phyloP scores from a whole-genome alignment of 2,113 vertebrate genomes.

The Casuarius casuarius region DNA sequence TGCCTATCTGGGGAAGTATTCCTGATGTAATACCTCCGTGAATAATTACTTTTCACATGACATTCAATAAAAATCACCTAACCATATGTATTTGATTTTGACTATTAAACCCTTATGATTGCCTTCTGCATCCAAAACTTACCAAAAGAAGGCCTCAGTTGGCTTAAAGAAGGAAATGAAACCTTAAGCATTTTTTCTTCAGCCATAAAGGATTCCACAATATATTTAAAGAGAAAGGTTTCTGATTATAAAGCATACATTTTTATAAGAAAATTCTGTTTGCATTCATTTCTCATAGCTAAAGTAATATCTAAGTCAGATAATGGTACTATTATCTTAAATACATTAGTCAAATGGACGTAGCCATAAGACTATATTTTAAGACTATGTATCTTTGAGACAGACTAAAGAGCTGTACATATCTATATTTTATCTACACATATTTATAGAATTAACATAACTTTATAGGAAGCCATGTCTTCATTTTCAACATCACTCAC shows the following conservation, averaged over 20 bases:
- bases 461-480: neutral
- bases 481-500: neutral
- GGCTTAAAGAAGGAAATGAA: neutral
- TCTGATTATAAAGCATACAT: neutral
- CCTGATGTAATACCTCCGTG: neutral
- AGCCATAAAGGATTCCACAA: neutral
- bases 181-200: neutral
- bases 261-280: neutral
- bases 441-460: neutral
- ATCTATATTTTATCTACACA: neutral
- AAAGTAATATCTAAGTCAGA: neutral
- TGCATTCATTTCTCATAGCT: neutral
- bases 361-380: neutral
- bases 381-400: neutral
- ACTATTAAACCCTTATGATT: neutral
- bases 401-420: neutral
- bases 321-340: neutral
- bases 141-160: neutral
- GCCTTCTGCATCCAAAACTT: neutral
- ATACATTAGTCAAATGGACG: neutral
- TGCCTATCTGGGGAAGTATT: neutral
- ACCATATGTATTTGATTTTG: neutral
- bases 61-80: neutral
- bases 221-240: neutral
- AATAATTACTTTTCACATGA: neutral